Percentiles rank a stretch among this genome's conserved stretches.
Evolutionary conservation across 1,140 invertebrate species (phyloP).

Genomic region (Eumeta japonica): DNA sequence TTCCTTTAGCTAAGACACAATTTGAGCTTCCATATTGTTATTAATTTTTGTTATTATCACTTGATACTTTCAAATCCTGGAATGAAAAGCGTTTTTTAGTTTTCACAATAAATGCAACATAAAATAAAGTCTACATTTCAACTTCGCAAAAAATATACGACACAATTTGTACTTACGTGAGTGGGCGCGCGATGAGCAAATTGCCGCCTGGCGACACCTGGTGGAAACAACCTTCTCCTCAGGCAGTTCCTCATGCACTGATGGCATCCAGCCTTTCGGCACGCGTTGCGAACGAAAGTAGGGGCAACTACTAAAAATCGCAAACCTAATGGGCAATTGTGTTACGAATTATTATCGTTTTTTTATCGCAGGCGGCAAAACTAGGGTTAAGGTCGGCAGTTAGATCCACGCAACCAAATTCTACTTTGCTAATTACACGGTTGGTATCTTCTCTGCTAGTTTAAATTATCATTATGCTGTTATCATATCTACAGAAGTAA

Average conservation of each 20-base stretch:
- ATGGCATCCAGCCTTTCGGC: not conserved
- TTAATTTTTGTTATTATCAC: not conserved
- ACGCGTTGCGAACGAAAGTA: not conserved
- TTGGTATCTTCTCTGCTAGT: too few species aligned
- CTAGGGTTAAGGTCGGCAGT: not conserved
- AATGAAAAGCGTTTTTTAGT: not conserved
- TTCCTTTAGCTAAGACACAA: slow-evolving; percentile 1
- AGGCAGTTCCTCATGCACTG: not conserved
- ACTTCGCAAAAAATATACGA: not conserved
- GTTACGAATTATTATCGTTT: not conserved
- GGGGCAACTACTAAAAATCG: not conserved
- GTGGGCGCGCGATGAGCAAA: not conserved
- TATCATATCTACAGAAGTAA: too few species aligned
- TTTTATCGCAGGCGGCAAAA: too few species aligned
- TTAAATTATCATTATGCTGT: too few species aligned
- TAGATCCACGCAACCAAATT: too few species aligned
- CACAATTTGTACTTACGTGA: not conserved
- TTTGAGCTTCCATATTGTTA: not conserved
- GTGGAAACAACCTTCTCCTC: not conserved
- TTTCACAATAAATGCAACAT: not conserved
- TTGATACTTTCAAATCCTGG: not conserved
- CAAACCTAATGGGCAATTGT: not conserved
- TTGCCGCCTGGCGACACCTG: slow-evolving; percentile 1
- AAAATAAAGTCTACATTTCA: not conserved
- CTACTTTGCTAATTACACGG: too few species aligned